phyloP scores from a whole-genome alignment of 2,797 vertebrate genomes.

The Atherinosoma microstoma region DNA sequence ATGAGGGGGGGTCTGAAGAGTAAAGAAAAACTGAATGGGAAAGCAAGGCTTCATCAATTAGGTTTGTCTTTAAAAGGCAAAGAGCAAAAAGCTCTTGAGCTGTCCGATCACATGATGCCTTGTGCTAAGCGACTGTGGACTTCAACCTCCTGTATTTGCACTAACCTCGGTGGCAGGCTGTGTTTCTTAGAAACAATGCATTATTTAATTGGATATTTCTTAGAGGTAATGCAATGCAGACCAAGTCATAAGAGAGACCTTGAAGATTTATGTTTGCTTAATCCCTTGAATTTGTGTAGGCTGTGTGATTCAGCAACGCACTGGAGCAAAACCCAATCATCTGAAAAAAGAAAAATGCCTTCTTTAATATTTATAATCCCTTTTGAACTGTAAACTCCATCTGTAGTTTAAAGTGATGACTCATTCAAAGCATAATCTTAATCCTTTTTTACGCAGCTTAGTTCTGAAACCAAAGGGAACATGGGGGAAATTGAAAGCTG shows the following conservation, averaged over 20 bases:
- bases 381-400: constrained; percentile 85
- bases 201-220: constrained; percentile 81
- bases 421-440: constrained; percentile 83
- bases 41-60: constrained; percentile 23
- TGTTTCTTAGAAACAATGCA: constrained; percentile 73
- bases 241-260: constrained; percentile 72
- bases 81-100: constrained; percentile 28
- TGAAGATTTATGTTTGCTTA: constrained; percentile 76
- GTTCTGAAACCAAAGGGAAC: constrained; percentile 78
- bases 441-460: constrained; percentile 82
- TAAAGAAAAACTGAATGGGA: neutral
- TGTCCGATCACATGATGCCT: constrained; percentile 42
- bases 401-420: constrained; percentile 86
- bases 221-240: constrained; percentile 72
- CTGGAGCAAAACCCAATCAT: constrained; percentile 79
- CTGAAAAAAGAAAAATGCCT: constrained; percentile 65
- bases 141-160: constrained; percentile 41
- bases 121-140: constrained; percentile 39
- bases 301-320: constrained; percentile 70
- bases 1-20: neutral
- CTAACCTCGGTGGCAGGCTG: constrained; percentile 45
- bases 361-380: constrained; percentile 86
- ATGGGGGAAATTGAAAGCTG: constrained; percentile 76
- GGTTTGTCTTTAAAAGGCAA: constrained; percentile 18
- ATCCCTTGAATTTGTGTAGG: constrained; percentile 77